Conservation (phyloP, 1,140 invertebrate genomes). For the Nebria ingens region DNA sequence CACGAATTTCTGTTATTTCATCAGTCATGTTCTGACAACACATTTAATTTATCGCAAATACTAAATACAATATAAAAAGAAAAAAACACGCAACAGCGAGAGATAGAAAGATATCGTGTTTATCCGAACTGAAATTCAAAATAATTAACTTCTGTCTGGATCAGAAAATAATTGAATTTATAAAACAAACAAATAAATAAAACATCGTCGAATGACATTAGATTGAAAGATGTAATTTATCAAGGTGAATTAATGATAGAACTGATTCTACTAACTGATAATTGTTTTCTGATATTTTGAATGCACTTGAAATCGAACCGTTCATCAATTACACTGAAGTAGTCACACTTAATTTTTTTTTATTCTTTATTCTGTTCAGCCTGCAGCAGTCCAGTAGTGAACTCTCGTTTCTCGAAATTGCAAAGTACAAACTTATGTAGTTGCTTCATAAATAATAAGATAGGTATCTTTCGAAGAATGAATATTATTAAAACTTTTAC, state of each 20-base stretch:
- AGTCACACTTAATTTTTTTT: neutral
- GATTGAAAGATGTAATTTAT: neutral
- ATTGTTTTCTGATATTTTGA: neutral
- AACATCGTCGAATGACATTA: neutral
- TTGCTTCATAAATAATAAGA: neutral
- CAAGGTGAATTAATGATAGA: neutral
- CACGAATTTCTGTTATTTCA: too few species aligned
- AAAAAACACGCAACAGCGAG: too few species aligned
- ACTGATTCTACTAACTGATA: neutral
- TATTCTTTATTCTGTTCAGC: too few species aligned
- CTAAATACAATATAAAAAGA: neutral
- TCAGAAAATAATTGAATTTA: neutral
- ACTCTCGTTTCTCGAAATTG: neutral
- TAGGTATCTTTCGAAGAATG: neutral
- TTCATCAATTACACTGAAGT: neutral
- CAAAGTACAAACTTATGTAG: neutral
- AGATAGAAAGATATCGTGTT: too few species aligned
- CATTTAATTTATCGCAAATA: neutral
- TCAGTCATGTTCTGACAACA: neutral
- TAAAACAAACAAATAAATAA: too few species aligned
- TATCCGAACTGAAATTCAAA: too few species aligned
- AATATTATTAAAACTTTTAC: neutral
- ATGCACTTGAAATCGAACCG: neutral
- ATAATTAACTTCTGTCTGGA: neutral
- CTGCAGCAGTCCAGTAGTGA: neutral